phyloP scores from a whole-genome alignment of 2,113 vertebrate species.

The Athene cunicularia region DNA sequence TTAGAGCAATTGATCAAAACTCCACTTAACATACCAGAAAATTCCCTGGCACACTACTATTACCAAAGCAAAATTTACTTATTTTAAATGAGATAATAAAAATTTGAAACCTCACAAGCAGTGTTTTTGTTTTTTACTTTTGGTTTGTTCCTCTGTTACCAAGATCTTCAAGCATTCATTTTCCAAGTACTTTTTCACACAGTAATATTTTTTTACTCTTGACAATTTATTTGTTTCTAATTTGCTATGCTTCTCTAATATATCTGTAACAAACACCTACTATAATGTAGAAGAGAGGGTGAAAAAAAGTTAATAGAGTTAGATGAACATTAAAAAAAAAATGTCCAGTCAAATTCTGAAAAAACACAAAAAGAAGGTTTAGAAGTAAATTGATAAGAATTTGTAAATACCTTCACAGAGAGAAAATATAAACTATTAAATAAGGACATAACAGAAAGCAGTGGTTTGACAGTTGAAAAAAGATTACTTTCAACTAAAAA shows the following conservation, averaged over 20 bases:
- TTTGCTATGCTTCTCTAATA: background rate
- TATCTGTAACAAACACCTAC: background rate
- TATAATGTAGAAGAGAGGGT: accelerated
- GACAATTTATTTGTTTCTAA: background rate
- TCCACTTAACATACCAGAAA: background rate
- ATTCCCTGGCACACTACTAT: background rate
- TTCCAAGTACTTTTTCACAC: background rate
- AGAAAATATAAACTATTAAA: background rate
- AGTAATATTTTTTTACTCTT: background rate
- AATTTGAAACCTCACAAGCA: background rate
- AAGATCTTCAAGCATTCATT: background rate
- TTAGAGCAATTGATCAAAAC: background rate
- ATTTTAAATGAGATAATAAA: background rate
- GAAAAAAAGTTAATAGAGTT: background rate
- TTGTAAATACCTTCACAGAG: background rate
- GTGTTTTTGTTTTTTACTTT: background rate
- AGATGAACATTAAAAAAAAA: background rate
- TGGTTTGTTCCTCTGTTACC: background rate
- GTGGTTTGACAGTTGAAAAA: background rate
- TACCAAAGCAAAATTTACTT: background rate
- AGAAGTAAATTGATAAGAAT: background rate
- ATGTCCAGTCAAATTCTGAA: background rate
- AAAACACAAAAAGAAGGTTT: background rate
- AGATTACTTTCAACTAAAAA: background rate
- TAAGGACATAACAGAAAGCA: background rate